phyloP scores from a whole-genome alignment of 2,888 invertebrate species.

The Pteria penguin region DNA sequence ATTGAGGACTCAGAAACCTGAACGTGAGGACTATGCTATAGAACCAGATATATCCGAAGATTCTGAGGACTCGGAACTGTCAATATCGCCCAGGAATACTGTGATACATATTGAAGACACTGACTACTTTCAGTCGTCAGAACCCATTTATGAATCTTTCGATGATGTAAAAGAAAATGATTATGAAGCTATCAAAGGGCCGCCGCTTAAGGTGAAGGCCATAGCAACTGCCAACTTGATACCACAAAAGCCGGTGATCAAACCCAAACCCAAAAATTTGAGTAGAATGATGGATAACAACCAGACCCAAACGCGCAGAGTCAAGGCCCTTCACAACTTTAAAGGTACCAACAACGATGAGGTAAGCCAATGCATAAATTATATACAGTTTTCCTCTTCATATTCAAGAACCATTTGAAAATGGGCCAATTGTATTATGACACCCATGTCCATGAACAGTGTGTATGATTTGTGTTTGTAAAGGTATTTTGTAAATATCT shows the following conservation, averaged over 20 bases:
- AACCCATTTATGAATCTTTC: slow-evolving; percentile 43
- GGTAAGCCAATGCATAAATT: slow-evolving; percentile 81
- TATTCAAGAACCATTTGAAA: no score
- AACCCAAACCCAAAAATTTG: slow-evolving; percentile 57
- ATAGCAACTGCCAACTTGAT: slow-evolving; percentile 52
- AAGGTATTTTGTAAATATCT: no score
- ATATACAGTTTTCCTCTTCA: not conserved
- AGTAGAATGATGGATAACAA: slow-evolving; percentile 65
- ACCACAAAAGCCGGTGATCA: slow-evolving; percentile 50
- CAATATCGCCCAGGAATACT: slow-evolving; percentile 37
- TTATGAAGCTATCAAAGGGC: slow-evolving; percentile 56
- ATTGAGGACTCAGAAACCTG: slow-evolving; percentile 12
- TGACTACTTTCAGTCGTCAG: slow-evolving; percentile 23
- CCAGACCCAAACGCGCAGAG: slow-evolving; percentile 80
- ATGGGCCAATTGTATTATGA: no score
- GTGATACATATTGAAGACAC: slow-evolving; percentile 34
- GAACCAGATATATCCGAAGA: slow-evolving; percentile 3
- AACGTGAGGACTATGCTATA: slow-evolving; percentile 17
- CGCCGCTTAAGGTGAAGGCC: slow-evolving; percentile 44
- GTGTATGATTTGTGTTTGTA: no score
- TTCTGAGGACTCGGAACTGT: slow-evolving; percentile 32
- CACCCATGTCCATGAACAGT: no score
- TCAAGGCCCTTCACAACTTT: slow-evolving; percentile 95
- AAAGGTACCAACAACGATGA: slow-evolving; percentile 99
- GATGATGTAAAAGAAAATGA: slow-evolving; percentile 57